Base-by-base conservation (phyloP, 2,113 vertebrate genomes). In the Sula dactylatra region DNA sequence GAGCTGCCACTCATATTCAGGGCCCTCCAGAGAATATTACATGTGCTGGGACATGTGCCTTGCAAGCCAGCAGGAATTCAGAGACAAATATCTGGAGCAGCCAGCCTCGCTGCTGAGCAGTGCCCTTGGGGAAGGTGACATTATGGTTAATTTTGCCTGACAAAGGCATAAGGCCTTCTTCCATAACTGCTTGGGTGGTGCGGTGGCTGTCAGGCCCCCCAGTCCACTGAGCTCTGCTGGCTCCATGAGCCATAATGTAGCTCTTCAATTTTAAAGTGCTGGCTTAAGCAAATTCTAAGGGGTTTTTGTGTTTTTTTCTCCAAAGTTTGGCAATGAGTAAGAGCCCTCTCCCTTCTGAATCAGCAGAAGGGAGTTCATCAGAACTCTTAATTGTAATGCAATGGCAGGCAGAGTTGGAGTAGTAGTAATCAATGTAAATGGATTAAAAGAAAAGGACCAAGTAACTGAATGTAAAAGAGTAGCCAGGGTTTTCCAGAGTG, bases 391-490 rank as follows among this genome's bases (percentile, higher is more conserved):
- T 95, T 97, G 87, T 81, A 95, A 82, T 88, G 96, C 96, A 94
- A 95, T 88, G 88, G 52, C 82, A 95, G 67, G 83, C 92, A 73
- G 82, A 80, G 84, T 78, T 97, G 96, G 95, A 94, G 83, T 89
- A 89, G 96, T 62, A 96, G 91, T 96, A 97, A 98, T 98, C 98
- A 70, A 95, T 97, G 96, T 54, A 92, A 96, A 95, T 93, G 85
- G 95, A 96, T 97, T 96, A 88, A 92, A 96, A 96, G 90, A 92
- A 92, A 74, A 93, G 52, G 34, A 82, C 90, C 59, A 50, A 96
- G 95, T 92, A 93, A 91, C 80, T 38, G 31, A 61, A 64, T 54
- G 69, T 56, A 77, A 92, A 97, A 86, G 62, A 86, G 76, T 82
- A 96, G 52, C 50, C 78, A 95, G 86, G 62, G 78, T 95, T 97